A percentile compares a stretch with the other conserved stretches of the same genome.
Evolutionary conservation across 2,113 vertebrate species (phyloP).

Genomic region (Percina caprodes): DNA sequence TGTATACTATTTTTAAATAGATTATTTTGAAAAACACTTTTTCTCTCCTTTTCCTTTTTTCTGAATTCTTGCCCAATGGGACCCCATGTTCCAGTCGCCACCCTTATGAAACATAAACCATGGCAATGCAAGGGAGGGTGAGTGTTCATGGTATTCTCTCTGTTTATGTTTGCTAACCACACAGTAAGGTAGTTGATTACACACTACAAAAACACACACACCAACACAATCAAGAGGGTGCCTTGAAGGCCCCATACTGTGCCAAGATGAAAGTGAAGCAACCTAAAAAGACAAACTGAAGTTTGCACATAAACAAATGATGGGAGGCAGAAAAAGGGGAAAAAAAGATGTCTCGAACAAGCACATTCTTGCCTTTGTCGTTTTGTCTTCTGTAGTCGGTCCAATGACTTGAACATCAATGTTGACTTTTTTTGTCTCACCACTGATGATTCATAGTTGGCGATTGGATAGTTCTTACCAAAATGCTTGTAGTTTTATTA

Average conservation of each 20-base stretch:
- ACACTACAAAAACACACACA: conserved; percentile 35
- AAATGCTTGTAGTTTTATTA: background rate
- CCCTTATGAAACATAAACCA: conserved; percentile 27
- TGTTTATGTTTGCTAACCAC: conserved; percentile 64
- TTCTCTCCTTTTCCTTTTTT: background rate
- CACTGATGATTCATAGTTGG: background rate
- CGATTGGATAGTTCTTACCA: background rate
- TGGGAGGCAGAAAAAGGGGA: conserved; percentile 5
- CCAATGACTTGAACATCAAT: background rate
- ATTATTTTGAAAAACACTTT: background rate
- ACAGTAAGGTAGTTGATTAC: conserved; percentile 63
- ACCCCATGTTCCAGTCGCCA: conserved; percentile 4
- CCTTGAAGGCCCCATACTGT: conserved; percentile 35
- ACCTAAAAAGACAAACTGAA: conserved; percentile 23
- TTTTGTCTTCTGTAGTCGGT: background rate
- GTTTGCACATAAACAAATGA: conserved; percentile 41
- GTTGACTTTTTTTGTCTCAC: background rate
- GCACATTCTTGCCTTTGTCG: background rate
- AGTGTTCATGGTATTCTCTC: conserved; percentile 49
- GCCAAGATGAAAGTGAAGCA: conserved; percentile 27
- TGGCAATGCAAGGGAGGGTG: conserved; percentile 24
- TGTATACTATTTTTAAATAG: background rate
- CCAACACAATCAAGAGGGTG: conserved; percentile 46
- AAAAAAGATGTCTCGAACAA: conserved; percentile 8
- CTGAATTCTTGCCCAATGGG: background rate